Base-by-base conservation (phyloP, 2,888 invertebrate species). In the Lypha dubia region DNA sequence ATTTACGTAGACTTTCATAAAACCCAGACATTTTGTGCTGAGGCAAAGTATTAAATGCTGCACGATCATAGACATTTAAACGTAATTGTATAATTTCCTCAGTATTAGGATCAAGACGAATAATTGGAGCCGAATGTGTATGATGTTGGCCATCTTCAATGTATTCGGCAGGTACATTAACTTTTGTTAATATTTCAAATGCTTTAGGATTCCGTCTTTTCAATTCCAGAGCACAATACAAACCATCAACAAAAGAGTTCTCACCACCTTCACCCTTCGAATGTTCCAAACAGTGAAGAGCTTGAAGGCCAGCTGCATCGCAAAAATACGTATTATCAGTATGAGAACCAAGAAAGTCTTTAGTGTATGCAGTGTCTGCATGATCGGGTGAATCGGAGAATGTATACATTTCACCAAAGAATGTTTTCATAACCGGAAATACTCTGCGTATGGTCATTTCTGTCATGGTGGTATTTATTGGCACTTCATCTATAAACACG, bases 241-340 rank as follows among this genome's bases (percentile, higher is more conserved):
- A 95, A 0, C 96, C 97, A 89, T 97, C 97, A 0, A 95, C 95
- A 3, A 97, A 92, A 56, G 96, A 92, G 0, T 95, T 96, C 86
- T 96, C 94, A 0, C 97, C 97, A 0, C 97, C 97, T 0, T 89
- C 91, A 0, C 94, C 95, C 11, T 94, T 93, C 1, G 87, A 84
- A 67, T 94, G 93, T 65, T 93, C 88, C 32, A 94, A 89, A 87
- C 94, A 94, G 88, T 95, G 95, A 71, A 95, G 93, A 4, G 94
- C 93, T 91, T 94, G 94, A 38, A 94, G 89, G 0, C 96, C 96
- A 63, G 95, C 94, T 0, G 96, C 94, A 90, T 96, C 95, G 70
- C 94, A 94, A 87, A 96, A 96, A 89, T 97, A 97, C 0, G 96
- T 96, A 74, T 94, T 95, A 89, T 97, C 97, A 3, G 95, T 96